Evolutionary conservation across 2,888 invertebrate genomes (phyloP).

Genomic region (Acronicta alni): DNA sequence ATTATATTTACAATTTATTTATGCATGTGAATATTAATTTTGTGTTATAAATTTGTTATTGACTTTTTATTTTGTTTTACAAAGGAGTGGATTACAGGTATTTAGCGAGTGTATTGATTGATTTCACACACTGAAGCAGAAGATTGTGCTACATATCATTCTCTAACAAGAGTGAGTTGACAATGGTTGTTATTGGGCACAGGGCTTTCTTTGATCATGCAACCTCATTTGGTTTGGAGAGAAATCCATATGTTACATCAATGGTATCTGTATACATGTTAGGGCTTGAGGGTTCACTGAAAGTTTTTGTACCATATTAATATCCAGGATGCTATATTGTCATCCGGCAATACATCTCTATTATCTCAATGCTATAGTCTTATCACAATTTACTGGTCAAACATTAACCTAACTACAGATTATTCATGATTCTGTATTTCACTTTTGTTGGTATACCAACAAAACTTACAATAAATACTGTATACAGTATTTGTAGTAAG

Average conservation of each 20-base stretch:
- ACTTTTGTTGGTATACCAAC: too few relatives aligned
- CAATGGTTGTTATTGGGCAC: slow-evolving; percentile 50
- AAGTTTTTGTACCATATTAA: slow-evolving; percentile 8
- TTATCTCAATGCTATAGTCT: slow-evolving; percentile 28
- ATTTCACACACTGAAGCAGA: slow-evolving; percentile 66
- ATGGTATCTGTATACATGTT: background rate
- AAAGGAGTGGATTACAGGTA: slow-evolving; percentile 72
- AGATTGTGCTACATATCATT: slow-evolving; percentile 57
- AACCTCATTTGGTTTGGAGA: slow-evolving; percentile 19
- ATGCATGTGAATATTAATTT: slow-evolving; percentile 17
- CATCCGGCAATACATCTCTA: slow-evolving; percentile 5
- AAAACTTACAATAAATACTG: too few relatives aligned
- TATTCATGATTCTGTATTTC: background rate
- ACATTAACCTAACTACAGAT: background rate
- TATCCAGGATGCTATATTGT: slow-evolving; percentile 13
- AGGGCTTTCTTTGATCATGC: slow-evolving; percentile 41
- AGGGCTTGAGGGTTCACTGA: background rate
- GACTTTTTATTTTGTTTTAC: slow-evolving; percentile 66
- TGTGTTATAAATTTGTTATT: slow-evolving; percentile 37
- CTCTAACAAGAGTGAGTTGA: slow-evolving; percentile 63
- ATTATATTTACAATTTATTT: background rate
- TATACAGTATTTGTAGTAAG: too few relatives aligned
- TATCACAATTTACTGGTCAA: slow-evolving; percentile 20
- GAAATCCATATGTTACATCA: slow-evolving; percentile 40
- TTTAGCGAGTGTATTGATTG: slow-evolving; percentile 65